phyloP scores from a whole-genome alignment of 2,113 vertebrate genomes.

The Microtus oregoni region DNA sequence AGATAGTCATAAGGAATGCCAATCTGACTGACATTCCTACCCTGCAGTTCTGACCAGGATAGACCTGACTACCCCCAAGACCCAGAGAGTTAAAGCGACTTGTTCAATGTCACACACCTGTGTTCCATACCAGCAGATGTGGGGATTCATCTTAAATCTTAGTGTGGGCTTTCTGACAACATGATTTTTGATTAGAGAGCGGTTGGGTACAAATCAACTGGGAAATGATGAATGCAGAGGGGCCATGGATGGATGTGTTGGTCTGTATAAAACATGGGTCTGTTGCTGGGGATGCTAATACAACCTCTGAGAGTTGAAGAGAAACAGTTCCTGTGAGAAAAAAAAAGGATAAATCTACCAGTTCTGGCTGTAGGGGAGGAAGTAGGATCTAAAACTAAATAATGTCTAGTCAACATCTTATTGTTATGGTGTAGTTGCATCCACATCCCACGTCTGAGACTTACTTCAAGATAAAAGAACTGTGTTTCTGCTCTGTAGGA shows the following conservation, averaged over 20 bases:
- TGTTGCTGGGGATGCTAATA: background rate
- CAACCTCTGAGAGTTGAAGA: background rate
- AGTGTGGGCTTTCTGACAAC: background rate
- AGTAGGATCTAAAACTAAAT: background rate
- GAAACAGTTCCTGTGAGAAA: background rate
- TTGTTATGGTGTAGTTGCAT: background rate
- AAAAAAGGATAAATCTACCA: background rate
- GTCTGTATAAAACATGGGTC: background rate
- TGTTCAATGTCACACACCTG: background rate
- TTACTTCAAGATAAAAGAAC: background rate
- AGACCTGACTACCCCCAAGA: background rate
- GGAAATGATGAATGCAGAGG: background rate
- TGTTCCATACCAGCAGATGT: background rate
- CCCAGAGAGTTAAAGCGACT: background rate
- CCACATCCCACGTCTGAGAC: background rate
- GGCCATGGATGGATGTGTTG: no score
- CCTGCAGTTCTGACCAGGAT: rapidly evolving
- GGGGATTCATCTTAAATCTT: background rate
- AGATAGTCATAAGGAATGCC: background rate
- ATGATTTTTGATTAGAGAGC: background rate
- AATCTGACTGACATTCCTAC: background rate
- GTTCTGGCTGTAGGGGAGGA: background rate
- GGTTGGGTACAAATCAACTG: background rate
- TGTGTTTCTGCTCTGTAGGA: background rate
- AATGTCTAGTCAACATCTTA: background rate